Conservation (phyloP, 2,797 vertebrate genomes). For the Sebastes paucispinis region DNA sequence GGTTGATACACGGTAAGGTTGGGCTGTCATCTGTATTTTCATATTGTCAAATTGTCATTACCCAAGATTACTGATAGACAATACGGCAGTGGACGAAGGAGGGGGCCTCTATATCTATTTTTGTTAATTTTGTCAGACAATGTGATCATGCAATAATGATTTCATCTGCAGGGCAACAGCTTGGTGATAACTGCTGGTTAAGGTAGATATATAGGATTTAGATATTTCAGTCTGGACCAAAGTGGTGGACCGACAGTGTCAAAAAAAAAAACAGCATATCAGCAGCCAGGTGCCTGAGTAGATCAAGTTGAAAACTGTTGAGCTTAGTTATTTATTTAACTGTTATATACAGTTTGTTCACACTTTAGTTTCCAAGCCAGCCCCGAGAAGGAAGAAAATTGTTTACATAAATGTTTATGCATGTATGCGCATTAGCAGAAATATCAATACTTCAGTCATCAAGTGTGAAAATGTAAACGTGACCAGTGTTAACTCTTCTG, state of each 20-base stretch:
- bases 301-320: not conserved
- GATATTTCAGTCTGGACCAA: not conserved
- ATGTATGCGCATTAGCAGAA: not conserved
- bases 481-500: slow-evolving; percentile 18
- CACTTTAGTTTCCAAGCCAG: slow-evolving; percentile 10
- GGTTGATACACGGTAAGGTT: not conserved
- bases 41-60: not conserved
- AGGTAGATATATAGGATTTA: not conserved
- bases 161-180: not conserved
- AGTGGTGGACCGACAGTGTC: not conserved
- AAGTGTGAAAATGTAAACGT: slow-evolving; percentile 13
- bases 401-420: not conserved
- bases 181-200: not conserved
- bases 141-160: not conserved
- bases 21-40: not conserved
- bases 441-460: not conserved
- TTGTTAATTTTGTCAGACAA: not conserved
- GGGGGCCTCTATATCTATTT: not conserved
- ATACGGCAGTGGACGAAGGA: not conserved
- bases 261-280: not conserved
- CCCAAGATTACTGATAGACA: not conserved
- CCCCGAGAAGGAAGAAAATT: not conserved
- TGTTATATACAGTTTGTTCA: not conserved
- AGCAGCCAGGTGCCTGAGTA: not conserved
- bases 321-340: not conserved